Conservation (phyloP, 2,113 vertebrate species). For the Ceyx melanurus region DNA sequence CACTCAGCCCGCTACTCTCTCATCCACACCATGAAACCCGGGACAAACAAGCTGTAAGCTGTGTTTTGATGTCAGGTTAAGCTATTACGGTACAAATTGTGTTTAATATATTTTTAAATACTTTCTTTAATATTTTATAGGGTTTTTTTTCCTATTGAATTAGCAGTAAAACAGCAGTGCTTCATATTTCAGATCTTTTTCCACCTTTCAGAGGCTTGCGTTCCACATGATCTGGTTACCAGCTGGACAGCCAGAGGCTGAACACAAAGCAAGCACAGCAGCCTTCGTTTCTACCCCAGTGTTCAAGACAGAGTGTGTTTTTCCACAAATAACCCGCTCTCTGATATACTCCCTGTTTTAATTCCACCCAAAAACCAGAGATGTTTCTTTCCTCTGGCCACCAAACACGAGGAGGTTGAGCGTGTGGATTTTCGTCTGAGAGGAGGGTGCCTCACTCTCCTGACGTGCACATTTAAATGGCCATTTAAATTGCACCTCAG, state of each 20-base stretch:
- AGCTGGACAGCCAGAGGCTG: conserved; percentile 65
- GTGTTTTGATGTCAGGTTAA: conserved; percentile 67
- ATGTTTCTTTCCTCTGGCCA: neutral
- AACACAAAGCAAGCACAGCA: conserved; percentile 49
- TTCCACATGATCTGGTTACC: conserved; percentile 64
- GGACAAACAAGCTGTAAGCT: conserved; percentile 62
- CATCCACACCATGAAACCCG: neutral
- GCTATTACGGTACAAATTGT: conserved; percentile 75
- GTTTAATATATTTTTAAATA: conserved; percentile 79
- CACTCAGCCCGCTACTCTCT: conserved; percentile 29
- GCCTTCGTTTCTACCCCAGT: neutral
- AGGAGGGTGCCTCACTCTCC: neutral
- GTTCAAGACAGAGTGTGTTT: neutral
- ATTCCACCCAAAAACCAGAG: neutral
- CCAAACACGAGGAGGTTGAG: neutral
- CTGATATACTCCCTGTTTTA: neutral
- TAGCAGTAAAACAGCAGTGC: conserved; percentile 64
- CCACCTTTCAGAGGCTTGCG: conserved; percentile 45
- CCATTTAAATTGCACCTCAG: neutral
- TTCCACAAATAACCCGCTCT: conserved; percentile 32
- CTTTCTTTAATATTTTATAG: conserved; percentile 77
- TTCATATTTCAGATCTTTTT: conserved; percentile 65
- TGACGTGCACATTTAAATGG: neutral
- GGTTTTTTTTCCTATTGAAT: conserved; percentile 64
- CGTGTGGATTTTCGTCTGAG: neutral